These are phyloP conservation scores for Pimpla rufipes DNA, from an alignment of 2,888 invertebrate genomes.

Conservation along the genomic window DNA sequence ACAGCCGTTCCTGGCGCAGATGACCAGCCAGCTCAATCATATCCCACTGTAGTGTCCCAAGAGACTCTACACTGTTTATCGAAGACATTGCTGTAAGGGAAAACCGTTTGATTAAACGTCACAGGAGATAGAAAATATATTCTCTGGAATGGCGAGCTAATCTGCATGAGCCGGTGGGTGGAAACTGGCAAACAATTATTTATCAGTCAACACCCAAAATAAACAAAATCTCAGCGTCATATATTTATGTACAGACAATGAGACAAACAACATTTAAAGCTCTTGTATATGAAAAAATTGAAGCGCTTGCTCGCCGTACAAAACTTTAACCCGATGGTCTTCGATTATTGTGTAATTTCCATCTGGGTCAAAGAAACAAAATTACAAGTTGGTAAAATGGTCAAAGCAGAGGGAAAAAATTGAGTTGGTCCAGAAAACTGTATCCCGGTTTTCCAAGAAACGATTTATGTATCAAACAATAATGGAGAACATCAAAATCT, in stretches of 20 bases:
- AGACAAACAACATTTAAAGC: no score
- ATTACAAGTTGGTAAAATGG: no score
- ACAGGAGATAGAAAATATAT: neutral
- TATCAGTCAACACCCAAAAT: slow-evolving; percentile 16
- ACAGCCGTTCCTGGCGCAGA: slow-evolving; percentile 94
- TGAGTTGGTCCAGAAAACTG: no score
- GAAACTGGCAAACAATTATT: slow-evolving; percentile 8
- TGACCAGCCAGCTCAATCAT: slow-evolving; percentile 89
- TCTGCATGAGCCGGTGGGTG: neutral
- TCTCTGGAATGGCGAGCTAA: neutral
- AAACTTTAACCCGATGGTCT: neutral
- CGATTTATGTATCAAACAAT: no score
- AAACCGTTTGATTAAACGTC: neutral
- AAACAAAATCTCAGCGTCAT: neutral
- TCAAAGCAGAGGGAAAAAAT: no score
- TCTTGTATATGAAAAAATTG: neutral
- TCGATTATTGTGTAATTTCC: neutral
- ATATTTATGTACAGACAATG: neutral
- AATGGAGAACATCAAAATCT: no score
- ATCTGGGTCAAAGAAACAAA: neutral
- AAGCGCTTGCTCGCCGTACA: neutral
- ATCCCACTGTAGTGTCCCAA: slow-evolving; percentile 85
- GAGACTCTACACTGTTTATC: slow-evolving; percentile 82
- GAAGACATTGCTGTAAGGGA: slow-evolving; percentile 80
- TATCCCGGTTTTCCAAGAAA: no score